Base-by-base conservation (phyloP, 2,888 invertebrate species). In the Diaperis boleti region DNA sequence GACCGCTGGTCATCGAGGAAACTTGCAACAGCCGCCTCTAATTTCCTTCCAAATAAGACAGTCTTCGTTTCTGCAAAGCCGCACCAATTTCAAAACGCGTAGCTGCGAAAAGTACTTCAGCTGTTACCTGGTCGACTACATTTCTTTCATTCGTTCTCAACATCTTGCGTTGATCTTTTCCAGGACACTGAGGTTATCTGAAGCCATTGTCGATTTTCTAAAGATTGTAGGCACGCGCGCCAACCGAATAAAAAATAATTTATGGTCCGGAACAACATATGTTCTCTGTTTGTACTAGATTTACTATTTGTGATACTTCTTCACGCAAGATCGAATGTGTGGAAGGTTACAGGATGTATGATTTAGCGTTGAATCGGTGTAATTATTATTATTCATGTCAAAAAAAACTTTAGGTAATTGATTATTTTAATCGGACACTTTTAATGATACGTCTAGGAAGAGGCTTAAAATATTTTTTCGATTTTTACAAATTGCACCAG, bases 201-300 rank as follows among this genome's bases (percentile, higher is more conserved):
- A 68, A 67, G 63, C 74, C 69, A 76, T 78, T 78, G 78, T 78
- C 62, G 68, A 70, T 72, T 77, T 76, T 76, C 70, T 75, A 77
- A 74, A 74, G 76, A 75, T 72, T 72, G 76, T 68, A 74, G 77
- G 79, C 79, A 79, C 78, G 78, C 77, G 78, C 72, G 70, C 65
- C 69, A 70, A 68, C 70, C 71, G 67, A 69, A 73, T 76, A 77
- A 76, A 75, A 78, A 76, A 78, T 78, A 76, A 78, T 78, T 79
- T 78, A 78, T 78, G 76, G 73, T 63, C 69, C 69, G 70, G 65
- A 69, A 67, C 72, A 75, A 77, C 78, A 78, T 76, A 72, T 78
- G 77, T 76, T 76, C 69, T 68, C 60, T 72, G 72, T 72, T 73
- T 74, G 72, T 69, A 66, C 69, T 70, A 45, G 57, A 26, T 52